Base-by-base conservation (phyloP, 2,888 invertebrate genomes). In the Thera obeliscata region DNA sequence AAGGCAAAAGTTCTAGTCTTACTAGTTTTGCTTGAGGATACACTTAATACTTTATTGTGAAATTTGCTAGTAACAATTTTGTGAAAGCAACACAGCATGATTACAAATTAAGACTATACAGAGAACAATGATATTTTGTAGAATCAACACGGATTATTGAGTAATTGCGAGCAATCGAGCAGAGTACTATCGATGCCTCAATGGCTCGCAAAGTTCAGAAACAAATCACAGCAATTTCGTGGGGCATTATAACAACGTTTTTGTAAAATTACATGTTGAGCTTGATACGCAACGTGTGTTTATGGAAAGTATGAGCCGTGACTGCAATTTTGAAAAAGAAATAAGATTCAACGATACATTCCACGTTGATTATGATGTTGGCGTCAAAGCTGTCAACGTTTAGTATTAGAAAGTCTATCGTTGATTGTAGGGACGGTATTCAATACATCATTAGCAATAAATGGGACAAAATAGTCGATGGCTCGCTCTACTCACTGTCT, bases 361-460 rank as follows among this genome's bases (percentile, higher is more conserved):
- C 73, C 64, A 41, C 48, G 57, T 52, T 36, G 67, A 66, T 77
- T 73, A 72, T 77, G 73, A 79, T 76, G 76, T 76, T 79, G 76
- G 81, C 81, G 76, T 76, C 69, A 75, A 72, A 64, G 69, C 73
- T 82, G 78, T 76, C 69, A 76, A 72, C 65, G 68, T 74, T 77
- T 71, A 72, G 74, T 76, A 78, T 85, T 87, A 85, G 86, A 88
- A 86, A 88, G 86, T 81, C 70, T 80, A 76, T 76, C 81, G 81
- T 69, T 73, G 66, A 70, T 67, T 71, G 74, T 74, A 71, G 68
- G 76, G 74, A 70, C 72, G 67, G 81, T 80, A 82, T 84, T 88
- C 83, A 88, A 90, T 89, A 87, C 85, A 87, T 89, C 90, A 90
- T 91, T 88, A 89, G 88, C 86, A 87, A 87, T 87, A 88, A 90